Evolutionary conservation across 1,140 invertebrate species (phyloP).

Genomic region (Philopotamus ludificatus): DNA sequence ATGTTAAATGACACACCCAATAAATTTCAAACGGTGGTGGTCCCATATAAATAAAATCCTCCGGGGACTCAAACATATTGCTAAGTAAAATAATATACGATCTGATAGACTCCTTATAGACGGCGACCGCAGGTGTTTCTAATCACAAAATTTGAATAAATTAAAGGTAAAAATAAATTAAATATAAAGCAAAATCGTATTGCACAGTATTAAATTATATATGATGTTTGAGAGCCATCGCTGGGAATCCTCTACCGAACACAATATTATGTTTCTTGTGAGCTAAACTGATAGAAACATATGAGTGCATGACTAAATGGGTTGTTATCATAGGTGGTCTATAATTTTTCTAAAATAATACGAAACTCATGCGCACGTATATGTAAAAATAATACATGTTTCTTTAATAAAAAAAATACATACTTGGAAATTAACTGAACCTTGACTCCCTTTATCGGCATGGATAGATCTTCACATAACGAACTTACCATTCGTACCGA

Average conservation of each 20-base stretch:
- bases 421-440: conserved; percentile 25
- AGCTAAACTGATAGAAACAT: conserved; percentile 29
- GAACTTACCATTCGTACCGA: conserved; percentile 24
- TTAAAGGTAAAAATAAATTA: too few species aligned
- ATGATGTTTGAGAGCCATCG: conserved; percentile 10
- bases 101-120: conserved; percentile 22
- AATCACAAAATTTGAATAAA: too few species aligned
- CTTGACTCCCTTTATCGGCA: conserved; percentile 24
- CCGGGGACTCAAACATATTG: conserved; percentile 28
- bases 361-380: background rate
- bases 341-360: conserved; percentile 25
- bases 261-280: conserved; percentile 36
- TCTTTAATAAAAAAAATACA: too few species aligned
- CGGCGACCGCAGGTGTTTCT: background rate
- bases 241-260: background rate
- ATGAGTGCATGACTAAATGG: conserved; percentile 32
- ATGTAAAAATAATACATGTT: background rate
- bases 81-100: conserved; percentile 31
- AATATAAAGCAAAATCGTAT: too few species aligned
- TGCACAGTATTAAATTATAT: too few species aligned
- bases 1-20: conserved; percentile 39
- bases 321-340: conserved; percentile 38
- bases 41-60: conserved; percentile 37
- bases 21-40: conserved; percentile 40
- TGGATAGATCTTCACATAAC: conserved; percentile 24